These are phyloP conservation scores for Equus przewalskii DNA, from an alignment of 2,113 vertebrate genomes.

Conservation along the genomic window DNA sequence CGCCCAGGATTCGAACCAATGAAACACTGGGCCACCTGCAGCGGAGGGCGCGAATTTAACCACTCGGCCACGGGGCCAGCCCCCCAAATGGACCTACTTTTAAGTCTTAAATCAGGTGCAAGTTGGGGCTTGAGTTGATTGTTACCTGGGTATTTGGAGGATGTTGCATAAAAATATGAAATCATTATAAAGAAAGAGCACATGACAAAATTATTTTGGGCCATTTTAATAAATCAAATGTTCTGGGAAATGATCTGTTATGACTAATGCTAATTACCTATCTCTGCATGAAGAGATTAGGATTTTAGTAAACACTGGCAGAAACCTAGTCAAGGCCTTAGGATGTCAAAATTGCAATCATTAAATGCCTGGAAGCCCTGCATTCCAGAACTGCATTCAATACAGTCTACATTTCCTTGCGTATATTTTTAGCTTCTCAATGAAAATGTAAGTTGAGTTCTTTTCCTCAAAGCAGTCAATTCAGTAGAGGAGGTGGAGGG, in stretches of 20 bases:
- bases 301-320: conserved; percentile 58
- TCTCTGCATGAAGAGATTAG: conserved; percentile 16
- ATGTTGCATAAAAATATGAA: conserved; percentile 50
- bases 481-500: conserved; percentile 9
- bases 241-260: conserved; percentile 65
- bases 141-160: background rate
- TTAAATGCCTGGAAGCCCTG: conserved; percentile 62
- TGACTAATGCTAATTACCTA: conserved; percentile 55
- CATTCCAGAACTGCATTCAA: conserved; percentile 72
- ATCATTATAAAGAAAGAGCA: conserved; percentile 48
- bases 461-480: conserved; percentile 67
- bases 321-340: conserved; percentile 53
- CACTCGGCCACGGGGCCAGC: too few species aligned
- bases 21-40: too few species aligned
- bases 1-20: too few species aligned
- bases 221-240: conserved; percentile 59
- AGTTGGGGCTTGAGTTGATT: background rate
- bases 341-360: conserved; percentile 67
- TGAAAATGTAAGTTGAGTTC: conserved; percentile 66
- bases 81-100: background rate
- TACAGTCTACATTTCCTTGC: conserved; percentile 57
- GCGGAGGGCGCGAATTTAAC: too few species aligned
- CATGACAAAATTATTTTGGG: conserved; percentile 30
- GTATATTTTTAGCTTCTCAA: conserved; percentile 77
- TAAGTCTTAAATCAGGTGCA: background rate